These are phyloP conservation scores for Stylophora pistillata DNA, from an alignment of 64 coral and sea anemone species.

Conservation along the genomic window DNA sequence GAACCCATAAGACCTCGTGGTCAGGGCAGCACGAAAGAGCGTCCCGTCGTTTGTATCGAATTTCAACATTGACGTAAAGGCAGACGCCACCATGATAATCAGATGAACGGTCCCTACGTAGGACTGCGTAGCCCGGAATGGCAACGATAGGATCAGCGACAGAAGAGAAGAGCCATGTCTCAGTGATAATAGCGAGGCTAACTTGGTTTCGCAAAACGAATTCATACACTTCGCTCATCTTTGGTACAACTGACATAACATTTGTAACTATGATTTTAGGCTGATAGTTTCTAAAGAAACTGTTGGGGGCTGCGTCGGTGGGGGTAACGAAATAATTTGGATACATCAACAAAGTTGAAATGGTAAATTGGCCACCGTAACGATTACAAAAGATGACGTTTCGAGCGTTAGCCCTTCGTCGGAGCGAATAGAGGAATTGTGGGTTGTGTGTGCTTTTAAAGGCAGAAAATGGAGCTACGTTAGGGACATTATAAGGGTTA, in stretches of 20 bases:
- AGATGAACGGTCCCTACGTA: conserved; percentile 44
- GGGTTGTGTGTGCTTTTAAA: too few species aligned
- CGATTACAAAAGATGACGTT: too few species aligned
- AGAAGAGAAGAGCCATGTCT: background rate
- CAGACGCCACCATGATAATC: conserved; percentile 57
- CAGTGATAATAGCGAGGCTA: conserved; percentile 46
- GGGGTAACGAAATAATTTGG: too few species aligned
- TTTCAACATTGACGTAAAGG: conserved; percentile 14
- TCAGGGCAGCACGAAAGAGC: too few species aligned
- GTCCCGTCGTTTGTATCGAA: background rate
- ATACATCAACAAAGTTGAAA: too few species aligned
- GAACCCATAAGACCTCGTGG: too few species aligned
- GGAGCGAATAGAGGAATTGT: too few species aligned
- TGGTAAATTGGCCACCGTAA: too few species aligned
- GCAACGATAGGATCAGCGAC: background rate
- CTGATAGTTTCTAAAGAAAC: too few species aligned
- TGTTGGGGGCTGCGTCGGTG: too few species aligned
- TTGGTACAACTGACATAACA: conserved; percentile 74
- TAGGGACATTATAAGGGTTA: conserved; percentile 48
- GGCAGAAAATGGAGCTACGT: too few species aligned
- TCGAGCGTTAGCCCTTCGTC: too few species aligned
- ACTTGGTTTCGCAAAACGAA: conserved; percentile 61
- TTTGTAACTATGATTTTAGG: conserved; percentile 76
- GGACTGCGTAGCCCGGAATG: conserved; percentile 56
- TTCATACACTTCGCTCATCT: conserved; percentile 80